Conservation (phyloP, 2,797 vertebrate species). For the Aldrovandia affinis region DNA sequence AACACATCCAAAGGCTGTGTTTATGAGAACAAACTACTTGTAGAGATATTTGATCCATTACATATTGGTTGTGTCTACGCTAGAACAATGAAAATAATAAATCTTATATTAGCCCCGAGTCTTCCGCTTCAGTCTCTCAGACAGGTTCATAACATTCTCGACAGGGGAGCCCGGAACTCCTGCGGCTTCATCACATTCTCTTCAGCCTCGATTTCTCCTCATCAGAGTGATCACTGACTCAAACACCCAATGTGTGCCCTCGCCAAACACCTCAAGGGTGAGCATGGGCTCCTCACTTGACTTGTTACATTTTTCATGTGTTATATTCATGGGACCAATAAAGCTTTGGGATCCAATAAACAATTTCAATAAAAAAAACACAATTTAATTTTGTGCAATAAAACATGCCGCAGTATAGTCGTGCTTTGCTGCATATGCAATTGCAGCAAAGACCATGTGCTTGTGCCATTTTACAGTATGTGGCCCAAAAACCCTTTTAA, state of each 20-base stretch:
- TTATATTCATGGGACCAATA: conserved; percentile 42
- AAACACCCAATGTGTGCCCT: conserved; percentile 41
- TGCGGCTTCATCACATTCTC: conserved; percentile 55
- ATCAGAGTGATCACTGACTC: conserved; percentile 52
- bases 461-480: not conserved
- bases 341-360: conserved; percentile 4
- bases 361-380: not conserved
- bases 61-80: conserved; percentile 72
- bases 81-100: conserved; percentile 62
- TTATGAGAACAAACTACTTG: conserved; percentile 61
- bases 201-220: conserved; percentile 51
- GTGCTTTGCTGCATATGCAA: not conserved
- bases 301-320: conserved; percentile 53
- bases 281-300: conserved; percentile 46
- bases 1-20: conserved; percentile 56
- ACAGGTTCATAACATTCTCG: conserved; percentile 73
- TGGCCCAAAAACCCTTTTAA: not conserved
- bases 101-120: conserved; percentile 71
- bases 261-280: conserved; percentile 32
- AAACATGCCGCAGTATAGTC: not conserved
- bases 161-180: conserved; percentile 67
- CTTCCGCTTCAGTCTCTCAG: conserved; percentile 61
- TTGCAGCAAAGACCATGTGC: not conserved
- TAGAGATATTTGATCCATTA: conserved; percentile 73
- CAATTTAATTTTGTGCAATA: not conserved